Conservation (phyloP, 2,113 vertebrate species). For the Gambusia holbrooki region DNA sequence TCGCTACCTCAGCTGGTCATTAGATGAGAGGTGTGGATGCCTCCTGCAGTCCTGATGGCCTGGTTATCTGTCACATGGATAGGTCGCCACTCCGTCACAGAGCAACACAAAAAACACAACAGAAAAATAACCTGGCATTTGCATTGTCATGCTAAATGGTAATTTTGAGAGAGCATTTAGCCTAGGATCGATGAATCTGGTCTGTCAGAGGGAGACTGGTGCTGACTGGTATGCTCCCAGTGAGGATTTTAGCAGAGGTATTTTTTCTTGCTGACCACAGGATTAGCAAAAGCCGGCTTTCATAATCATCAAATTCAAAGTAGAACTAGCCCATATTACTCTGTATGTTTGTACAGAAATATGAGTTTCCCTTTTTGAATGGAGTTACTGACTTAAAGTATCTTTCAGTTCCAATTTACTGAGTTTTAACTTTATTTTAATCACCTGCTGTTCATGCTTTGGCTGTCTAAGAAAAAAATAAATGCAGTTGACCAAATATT, state of each 20-base stretch:
- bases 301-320: not conserved
- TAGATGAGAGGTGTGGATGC: not conserved
- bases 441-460: not conserved
- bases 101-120: not conserved
- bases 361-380: not conserved
- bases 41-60: not conserved
- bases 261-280: too few relatives aligned
- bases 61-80: not conserved
- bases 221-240: too few relatives aligned
- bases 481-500: not conserved
- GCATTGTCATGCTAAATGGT: not conserved
- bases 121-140: not conserved
- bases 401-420: not conserved
- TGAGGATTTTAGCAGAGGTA: too few relatives aligned
- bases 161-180: not conserved
- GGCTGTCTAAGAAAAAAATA: slow-evolving; percentile 29
- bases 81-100: not conserved
- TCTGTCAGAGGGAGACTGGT: too few relatives aligned
- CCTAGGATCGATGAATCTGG: too few relatives aligned
- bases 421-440: not conserved
- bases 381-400: not conserved
- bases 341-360: not conserved
- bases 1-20: not conserved
- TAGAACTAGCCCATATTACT: not conserved
- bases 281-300: not conserved